Evolutionary conservation across 2,888 invertebrate genomes (phyloP).

Genomic region (Neoaliturus tenellus): DNA sequence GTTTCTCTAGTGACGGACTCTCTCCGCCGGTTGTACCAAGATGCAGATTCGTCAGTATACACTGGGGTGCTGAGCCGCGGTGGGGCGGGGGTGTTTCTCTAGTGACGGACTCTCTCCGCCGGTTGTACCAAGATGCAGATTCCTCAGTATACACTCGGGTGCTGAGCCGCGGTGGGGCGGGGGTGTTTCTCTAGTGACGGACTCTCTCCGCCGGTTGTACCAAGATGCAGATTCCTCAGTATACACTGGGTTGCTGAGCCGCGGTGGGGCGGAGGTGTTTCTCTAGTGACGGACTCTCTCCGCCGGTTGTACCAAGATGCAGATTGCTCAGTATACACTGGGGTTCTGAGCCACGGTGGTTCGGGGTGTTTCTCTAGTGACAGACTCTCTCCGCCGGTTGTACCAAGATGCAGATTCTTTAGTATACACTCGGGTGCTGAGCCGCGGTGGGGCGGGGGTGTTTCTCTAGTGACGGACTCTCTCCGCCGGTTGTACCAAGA

Average conservation of each 20-base stretch:
- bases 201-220: neutral
- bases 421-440: too few relatives aligned
- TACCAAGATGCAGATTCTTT: constrained; percentile 50
- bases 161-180: neutral
- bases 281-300: neutral
- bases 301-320: constrained; percentile 7
- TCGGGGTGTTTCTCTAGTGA: constrained; percentile 51
- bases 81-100: neutral
- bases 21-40: neutral
- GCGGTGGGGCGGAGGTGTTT: constrained; percentile 47
- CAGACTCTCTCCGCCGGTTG: neutral
- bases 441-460: constrained; percentile 36
- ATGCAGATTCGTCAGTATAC: too few relatives aligned
- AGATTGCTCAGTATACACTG: too few relatives aligned
- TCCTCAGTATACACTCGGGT: too few relatives aligned
- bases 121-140: neutral
- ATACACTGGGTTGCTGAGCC: constrained; percentile 41
- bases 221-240: constrained; percentile 54
- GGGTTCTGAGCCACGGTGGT: constrained; percentile 31
- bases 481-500: neutral
- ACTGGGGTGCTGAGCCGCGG: neutral
- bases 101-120: neutral
- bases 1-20: neutral
- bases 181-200: neutral
- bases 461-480: constrained; percentile 48